These are phyloP conservation scores for Dufourea novaeangliae DNA, from an alignment of 1,140 invertebrate genomes.

Conservation along the genomic window DNA sequence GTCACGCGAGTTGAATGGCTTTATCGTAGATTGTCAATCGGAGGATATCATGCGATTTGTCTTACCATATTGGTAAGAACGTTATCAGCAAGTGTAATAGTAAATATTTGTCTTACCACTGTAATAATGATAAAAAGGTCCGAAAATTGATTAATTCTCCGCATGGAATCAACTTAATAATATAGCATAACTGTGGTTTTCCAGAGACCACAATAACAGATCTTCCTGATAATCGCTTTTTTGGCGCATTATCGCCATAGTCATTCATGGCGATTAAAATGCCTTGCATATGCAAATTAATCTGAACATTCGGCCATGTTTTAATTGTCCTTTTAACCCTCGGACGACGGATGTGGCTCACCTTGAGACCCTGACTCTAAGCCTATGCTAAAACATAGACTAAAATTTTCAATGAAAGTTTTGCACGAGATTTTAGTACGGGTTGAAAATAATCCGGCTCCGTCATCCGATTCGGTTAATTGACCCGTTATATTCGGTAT, in stretches of 20 bases:
- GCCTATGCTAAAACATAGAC: too few species aligned
- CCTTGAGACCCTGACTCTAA: too few species aligned
- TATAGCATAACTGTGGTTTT: not conserved
- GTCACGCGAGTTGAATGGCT: conserved; percentile 4
- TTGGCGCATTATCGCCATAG: too few species aligned
- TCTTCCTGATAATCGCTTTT: too few species aligned
- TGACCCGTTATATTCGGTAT: conserved; percentile 10
- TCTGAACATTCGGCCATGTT: not conserved
- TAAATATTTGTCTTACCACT: not conserved
- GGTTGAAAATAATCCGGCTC: too few species aligned
- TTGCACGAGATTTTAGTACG: too few species aligned
- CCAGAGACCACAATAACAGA: too few species aligned
- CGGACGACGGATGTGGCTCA: too few species aligned
- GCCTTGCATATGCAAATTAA: not conserved
- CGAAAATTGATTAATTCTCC: not conserved
- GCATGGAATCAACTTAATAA: not conserved
- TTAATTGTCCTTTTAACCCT: too few species aligned
- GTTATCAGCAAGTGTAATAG: not conserved
- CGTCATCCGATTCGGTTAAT: too few species aligned
- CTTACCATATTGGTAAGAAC: not conserved
- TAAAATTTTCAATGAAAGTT: too few species aligned
- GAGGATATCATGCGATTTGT: not conserved
- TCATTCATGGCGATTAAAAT: too few species aligned
- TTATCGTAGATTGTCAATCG: not conserved
- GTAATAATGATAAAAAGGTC: not conserved